Conservation (phyloP, 2,113 vertebrate species). For the Sapayoa aenigma region DNA sequence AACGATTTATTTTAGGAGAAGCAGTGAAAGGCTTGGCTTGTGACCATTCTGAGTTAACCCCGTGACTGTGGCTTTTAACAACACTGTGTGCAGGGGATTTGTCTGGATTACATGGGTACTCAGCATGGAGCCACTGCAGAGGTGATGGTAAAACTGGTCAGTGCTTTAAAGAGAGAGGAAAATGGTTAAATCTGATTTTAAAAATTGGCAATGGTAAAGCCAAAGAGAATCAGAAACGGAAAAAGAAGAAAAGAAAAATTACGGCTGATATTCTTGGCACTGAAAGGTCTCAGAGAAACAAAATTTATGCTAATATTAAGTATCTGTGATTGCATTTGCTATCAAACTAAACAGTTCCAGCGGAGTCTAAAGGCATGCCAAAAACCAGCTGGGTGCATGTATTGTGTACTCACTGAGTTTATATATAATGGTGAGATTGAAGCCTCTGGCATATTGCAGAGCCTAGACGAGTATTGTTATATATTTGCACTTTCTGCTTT, state of each 20-base stretch:
- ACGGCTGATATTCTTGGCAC: slow-evolving; percentile 16
- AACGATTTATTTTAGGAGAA: slow-evolving; percentile 13
- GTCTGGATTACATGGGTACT: neutral
- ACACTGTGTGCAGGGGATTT: neutral
- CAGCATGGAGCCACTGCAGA: neutral
- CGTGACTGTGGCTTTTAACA: neutral
- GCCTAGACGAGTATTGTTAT: neutral
- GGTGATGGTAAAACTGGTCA: neutral
- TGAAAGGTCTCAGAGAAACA: neutral
- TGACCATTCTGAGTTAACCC: neutral
- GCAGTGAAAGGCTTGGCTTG: neutral
- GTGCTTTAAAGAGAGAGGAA: neutral
- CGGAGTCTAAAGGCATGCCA: slow-evolving; percentile 7
- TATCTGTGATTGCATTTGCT: neutral
- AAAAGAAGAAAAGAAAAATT: neutral
- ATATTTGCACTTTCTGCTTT: slow-evolving; percentile 13
- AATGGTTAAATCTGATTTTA: neutral
- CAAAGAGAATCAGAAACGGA: neutral
- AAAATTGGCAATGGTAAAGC: neutral
- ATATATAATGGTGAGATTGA: slow-evolving; percentile 24
- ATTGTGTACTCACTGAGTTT: slow-evolving; percentile 7
- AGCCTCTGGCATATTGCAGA: slow-evolving; percentile 25
- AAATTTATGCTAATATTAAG: slow-evolving; percentile 6
- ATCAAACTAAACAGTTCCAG: slow-evolving; percentile 32
- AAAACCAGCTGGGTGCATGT: neutral